Base-by-base conservation (phyloP, 2,113 vertebrate species). In the Anarrhichthys ocellatus region DNA sequence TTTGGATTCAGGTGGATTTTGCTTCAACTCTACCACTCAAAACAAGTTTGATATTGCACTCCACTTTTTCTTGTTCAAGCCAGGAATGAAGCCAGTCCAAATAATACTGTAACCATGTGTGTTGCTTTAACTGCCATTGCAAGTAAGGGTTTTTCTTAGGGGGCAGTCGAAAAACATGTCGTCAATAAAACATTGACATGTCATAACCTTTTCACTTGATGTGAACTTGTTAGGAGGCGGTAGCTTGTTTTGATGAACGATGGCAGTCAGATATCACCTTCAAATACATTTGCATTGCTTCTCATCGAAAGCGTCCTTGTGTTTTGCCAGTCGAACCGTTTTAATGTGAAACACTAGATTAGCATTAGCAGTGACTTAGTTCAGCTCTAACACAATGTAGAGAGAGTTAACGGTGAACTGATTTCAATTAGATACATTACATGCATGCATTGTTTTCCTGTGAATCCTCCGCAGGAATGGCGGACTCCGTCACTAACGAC, bases 1-100 rank as follows among this genome's bases (percentile, higher is more conserved):
- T 52, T 73, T 58, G 42, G 29, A 29, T 73, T 84, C 54, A 38
- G 50, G 76, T 58, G 48, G 17, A 54, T 83, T 83, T 79, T 32
- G 52, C 72, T 58, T 50, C 34, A n/a, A 62, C 52, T 72, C 62
- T 67, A 14, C 34, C 38, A 34, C 73, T 80, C 14, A 42, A 83
- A 82, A 73, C 76, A 75, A 59, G 62, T 29, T 74, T 77, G 17
- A 74, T 50, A 36, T 8, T 65, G 64, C 73, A 63, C 40, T 70
- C 32, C 36, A 18, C 52, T 58, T 40, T 34, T 50, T 75, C 32
- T 20, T 32, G 18, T 76, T 85, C 63, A 75, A 38, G 64, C 42
- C 68, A 58, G 50, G 59, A 75, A 44, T 32, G 10, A 18, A 69
- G 64, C 70, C 74, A 74, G 42, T 63, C 6, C 14, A n/a, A 73